Conservation (phyloP, 1,140 invertebrate genomes). For the Condylostylus longicornis region DNA sequence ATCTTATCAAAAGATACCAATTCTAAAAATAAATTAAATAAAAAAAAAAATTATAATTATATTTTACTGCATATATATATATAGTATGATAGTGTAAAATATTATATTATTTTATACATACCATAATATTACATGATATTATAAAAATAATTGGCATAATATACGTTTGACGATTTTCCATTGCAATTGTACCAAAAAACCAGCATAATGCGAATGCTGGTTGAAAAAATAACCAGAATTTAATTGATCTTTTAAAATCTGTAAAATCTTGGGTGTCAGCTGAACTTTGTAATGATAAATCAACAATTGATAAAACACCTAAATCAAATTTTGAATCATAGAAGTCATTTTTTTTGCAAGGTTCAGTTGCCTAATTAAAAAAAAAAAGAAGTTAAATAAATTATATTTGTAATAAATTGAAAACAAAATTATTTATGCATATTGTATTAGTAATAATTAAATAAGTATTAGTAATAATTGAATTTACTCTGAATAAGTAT, state of each 20-base stretch:
- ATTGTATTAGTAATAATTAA: too few relatives aligned
- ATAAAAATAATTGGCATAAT: slow-evolving; percentile 43
- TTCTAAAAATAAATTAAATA: slow-evolving; percentile 3
- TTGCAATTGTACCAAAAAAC: slow-evolving; percentile 52
- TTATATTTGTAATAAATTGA: too few relatives aligned
- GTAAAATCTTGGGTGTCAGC: slow-evolving; percentile 4
- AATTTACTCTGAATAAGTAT: background rate
- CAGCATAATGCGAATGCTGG: slow-evolving; percentile 47
- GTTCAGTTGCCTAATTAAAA: background rate
- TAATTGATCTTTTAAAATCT: slow-evolving; percentile 6
- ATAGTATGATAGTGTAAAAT: background rate
- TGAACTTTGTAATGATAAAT: slow-evolving; percentile 20
- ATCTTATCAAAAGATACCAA: slow-evolving; percentile 5
- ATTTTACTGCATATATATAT: background rate
- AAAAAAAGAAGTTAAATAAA: background rate
- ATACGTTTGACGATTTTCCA: slow-evolving; percentile 48
- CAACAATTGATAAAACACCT: slow-evolving; percentile 28
- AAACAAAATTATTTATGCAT: too few relatives aligned
- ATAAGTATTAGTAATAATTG: background rate
- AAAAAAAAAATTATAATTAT: background rate
- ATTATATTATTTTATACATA: slow-evolving; percentile 19
- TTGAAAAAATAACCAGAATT: slow-evolving; percentile 39
- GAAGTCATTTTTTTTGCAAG: slow-evolving; percentile 1
- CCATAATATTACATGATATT: slow-evolving; percentile 37
- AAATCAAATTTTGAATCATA: slow-evolving; percentile 12